A percentile compares a stretch with the other conserved stretches of the same genome.
Evolutionary conservation across 1,140 invertebrate genomes (phyloP).

Genomic region (Camponotus pennsylvanicus): DNA sequence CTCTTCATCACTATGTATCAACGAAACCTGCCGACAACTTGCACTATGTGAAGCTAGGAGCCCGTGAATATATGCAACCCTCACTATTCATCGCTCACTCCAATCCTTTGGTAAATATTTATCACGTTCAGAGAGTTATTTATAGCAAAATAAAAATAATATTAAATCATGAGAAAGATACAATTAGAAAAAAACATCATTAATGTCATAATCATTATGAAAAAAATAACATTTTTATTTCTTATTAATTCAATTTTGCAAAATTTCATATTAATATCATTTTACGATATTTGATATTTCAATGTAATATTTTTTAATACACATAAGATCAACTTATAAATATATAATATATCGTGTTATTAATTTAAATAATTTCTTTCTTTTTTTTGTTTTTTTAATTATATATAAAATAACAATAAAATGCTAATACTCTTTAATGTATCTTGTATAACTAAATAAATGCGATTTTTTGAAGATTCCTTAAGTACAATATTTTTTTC

Average conservation of each 20-base stretch:
- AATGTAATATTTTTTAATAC: background rate
- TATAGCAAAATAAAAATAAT: background rate
- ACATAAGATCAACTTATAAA: background rate
- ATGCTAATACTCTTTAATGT: too few species aligned
- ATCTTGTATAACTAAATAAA: too few species aligned
- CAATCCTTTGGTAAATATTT: constrained; percentile 42
- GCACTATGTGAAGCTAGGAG: background rate
- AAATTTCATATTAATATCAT: background rate
- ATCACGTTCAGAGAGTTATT: background rate
- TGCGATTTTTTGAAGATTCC: background rate
- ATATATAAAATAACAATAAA: too few species aligned
- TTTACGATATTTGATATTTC: background rate
- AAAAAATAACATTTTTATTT: background rate
- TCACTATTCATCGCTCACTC: background rate
- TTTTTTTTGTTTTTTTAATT: background rate
- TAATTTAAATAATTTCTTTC: background rate
- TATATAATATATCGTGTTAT: background rate
- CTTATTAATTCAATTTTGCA: too few species aligned
- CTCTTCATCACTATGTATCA: too few species aligned
- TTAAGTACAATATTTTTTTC: constrained; percentile 24
- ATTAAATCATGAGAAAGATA: background rate
- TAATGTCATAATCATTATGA: background rate
- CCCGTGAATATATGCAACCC: background rate
- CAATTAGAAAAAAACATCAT: background rate
- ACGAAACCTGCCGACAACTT: too few species aligned